Evolutionary conservation across 2,113 vertebrate species (phyloP).

Genomic region (Polypterus senegalus): DNA sequence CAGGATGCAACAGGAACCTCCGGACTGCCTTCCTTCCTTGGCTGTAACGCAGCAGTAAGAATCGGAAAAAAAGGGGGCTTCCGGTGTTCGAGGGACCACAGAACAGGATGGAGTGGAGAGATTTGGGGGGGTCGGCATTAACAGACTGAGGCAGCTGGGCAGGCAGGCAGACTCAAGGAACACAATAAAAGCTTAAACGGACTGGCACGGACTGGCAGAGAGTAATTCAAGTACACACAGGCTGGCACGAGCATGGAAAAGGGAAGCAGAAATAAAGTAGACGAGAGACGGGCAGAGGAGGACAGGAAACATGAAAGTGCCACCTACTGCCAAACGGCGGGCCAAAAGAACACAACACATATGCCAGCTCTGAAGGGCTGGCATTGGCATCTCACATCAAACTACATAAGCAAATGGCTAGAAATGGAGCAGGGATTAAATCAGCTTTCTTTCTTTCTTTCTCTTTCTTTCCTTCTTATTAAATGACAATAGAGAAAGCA

Average conservation of each 20-base stretch:
- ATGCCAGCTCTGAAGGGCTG: no score
- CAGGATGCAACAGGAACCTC: not conserved
- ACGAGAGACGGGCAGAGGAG: constrained; percentile 16
- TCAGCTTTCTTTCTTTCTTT: not conserved
- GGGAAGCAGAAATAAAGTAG: not conserved
- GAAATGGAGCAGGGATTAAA: no score
- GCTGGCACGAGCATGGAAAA: not conserved
- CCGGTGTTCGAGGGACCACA: not conserved
- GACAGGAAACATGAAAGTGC: constrained; percentile 13
- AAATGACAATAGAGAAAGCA: no score
- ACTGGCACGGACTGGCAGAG: no score
- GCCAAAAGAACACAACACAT: no score
- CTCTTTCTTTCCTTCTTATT: not conserved
- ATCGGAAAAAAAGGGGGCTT: not conserved
- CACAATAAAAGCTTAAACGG: no score
- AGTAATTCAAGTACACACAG: no score
- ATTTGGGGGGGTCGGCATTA: not conserved
- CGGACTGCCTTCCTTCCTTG: not conserved
- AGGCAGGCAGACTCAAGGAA: not conserved
- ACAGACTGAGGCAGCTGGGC: not conserved
- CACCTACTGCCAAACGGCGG: no score
- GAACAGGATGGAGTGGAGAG: not conserved
- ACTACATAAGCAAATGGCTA: no score
- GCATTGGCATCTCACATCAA: no score
- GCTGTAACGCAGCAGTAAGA: not conserved